phyloP scores from a whole-genome alignment of 2,113 vertebrate species.

The Ailurus styani region DNA sequence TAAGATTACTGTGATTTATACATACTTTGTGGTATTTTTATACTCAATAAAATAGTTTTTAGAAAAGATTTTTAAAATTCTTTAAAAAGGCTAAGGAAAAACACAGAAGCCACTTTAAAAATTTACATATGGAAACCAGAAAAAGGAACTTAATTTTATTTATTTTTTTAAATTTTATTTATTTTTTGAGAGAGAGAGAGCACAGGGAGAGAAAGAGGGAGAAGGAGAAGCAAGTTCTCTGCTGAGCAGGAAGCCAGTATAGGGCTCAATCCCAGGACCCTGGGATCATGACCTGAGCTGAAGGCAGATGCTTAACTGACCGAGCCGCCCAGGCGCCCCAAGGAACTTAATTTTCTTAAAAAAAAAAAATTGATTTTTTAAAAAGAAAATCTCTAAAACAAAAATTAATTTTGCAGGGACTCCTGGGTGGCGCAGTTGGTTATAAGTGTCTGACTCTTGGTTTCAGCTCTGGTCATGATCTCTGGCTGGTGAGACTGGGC shows the following conservation, averaged over 20 bases:
- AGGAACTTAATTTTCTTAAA: neutral
- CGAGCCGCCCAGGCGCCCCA: neutral
- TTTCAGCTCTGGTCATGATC: neutral
- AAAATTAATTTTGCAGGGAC: neutral
- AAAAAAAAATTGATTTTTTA: slow-evolving; percentile 36
- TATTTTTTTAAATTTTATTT: too few species aligned
- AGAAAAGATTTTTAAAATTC: neutral
- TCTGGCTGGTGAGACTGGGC: neutral
- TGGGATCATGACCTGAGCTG: neutral
- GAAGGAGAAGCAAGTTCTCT: too few species aligned
- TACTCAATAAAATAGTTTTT: neutral
- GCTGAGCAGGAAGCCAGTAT: too few species aligned
- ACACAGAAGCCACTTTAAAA: slow-evolving; percentile 1
- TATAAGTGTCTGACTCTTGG: neutral
- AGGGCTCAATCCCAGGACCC: neutral
- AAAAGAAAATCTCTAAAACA: neutral
- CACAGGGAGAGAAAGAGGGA: neutral
- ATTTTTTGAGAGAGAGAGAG: too few species aligned
- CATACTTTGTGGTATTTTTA: neutral
- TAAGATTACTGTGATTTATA: neutral
- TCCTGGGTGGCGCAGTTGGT: neutral
- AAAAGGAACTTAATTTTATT: neutral
- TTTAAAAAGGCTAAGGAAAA: neutral
- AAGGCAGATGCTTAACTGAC: neutral
- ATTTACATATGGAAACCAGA: neutral